A percentile compares a stretch with the other conserved stretches of the same genome.
phyloP scores from a whole-genome alignment of 1,140 invertebrate genomes.

The Holcopasites calliopsidis region DNA sequence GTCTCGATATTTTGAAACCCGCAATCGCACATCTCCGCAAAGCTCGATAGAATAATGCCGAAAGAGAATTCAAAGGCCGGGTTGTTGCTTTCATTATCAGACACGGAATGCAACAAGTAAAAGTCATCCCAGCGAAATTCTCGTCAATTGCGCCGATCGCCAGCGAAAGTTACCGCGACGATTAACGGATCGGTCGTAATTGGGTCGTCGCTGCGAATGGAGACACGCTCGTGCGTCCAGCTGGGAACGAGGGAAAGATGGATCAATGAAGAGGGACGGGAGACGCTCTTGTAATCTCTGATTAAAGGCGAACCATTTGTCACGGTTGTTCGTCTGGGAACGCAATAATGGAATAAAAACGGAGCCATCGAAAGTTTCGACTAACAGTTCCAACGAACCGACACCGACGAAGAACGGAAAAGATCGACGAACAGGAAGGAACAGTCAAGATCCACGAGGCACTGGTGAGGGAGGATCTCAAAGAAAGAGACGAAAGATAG shows the following conservation, averaged over 20 bases:
- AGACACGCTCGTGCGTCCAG: too few species aligned
- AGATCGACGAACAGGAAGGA: not conserved
- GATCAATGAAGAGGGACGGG: not conserved
- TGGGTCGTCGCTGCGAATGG: not conserved
- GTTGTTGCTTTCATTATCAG: too few species aligned
- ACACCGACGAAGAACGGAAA: not conserved
- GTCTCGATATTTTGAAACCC: not conserved
- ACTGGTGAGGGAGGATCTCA: not conserved
- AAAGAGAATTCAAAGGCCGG: too few species aligned
- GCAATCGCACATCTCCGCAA: not conserved
- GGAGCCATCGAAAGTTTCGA: slow-evolving; percentile 61
- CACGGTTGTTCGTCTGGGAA: slow-evolving; percentile 41
- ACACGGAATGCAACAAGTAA: not conserved
- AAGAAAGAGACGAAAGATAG: slow-evolving; percentile 1
- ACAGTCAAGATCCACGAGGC: not conserved
- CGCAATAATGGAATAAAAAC: slow-evolving; percentile 51
- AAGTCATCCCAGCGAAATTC: not conserved
- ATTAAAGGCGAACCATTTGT: slow-evolving; percentile 42
- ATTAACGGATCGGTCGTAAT: not conserved
- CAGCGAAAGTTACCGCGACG: slow-evolving; percentile 1
- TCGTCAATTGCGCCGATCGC: slow-evolving; percentile 6
- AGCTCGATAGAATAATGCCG: too few species aligned
- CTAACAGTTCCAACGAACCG: slow-evolving; percentile 27
- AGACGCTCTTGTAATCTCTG: not conserved
- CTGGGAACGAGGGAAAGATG: not conserved